Percentiles rank a stretch among this genome's conserved stretches.
Conservation (phyloP, 2,888 invertebrate species). For the Poecilobothrus nobilitatus region DNA sequence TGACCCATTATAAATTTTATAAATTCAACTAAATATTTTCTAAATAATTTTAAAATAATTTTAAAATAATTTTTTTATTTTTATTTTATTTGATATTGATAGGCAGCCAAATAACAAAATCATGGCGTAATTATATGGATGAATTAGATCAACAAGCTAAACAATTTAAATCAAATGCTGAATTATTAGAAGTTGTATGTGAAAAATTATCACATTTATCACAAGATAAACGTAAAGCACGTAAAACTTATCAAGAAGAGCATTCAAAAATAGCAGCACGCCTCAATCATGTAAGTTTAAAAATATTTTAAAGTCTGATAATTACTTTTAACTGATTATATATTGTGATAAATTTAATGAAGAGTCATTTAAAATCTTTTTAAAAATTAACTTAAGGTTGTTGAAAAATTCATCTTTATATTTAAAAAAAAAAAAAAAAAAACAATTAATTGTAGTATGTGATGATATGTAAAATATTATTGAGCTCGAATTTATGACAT, state of each 20-base stretch:
- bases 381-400: too few relatives aligned
- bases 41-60: neutral
- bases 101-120: conserved; percentile 59
- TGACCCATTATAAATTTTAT: too few relatives aligned
- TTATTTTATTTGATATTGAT: conserved; percentile 20
- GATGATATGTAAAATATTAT: too few relatives aligned
- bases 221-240: conserved; percentile 76
- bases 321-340: too few relatives aligned
- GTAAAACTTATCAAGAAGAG: conserved; percentile 84
- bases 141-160: conserved; percentile 81
- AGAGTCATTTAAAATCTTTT: too few relatives aligned
- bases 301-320: neutral
- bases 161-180: conserved; percentile 74
- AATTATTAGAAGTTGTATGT: conserved; percentile 72
- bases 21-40: too few relatives aligned
- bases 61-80: conserved; percentile 10
- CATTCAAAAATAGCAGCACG: conserved; percentile 73
- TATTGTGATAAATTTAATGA: too few relatives aligned
- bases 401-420: neutral
- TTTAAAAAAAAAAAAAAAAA: neutral
- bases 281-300: conserved; percentile 62
- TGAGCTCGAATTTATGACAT: too few relatives aligned
- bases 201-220: conserved; percentile 74
- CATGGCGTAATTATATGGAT: conserved; percentile 81
- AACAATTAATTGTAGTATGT: too few relatives aligned